Evolutionary conservation across 1,140 invertebrate species (phyloP), one percentile per base, ranked within the genome.

Genomic region (Oedothorax gibbosus): DNA sequence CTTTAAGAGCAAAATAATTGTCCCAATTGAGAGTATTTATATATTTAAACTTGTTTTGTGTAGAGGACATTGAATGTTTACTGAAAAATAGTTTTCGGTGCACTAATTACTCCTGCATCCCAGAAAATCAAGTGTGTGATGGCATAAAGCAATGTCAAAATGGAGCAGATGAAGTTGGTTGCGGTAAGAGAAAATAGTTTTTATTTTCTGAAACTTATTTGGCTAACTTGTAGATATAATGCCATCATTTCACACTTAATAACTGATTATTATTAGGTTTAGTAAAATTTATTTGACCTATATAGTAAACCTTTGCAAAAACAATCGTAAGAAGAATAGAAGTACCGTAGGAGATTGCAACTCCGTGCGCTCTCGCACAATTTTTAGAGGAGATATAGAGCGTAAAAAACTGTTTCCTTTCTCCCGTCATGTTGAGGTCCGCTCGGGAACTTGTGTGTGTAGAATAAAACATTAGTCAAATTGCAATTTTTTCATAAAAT

Each of bases 121-220:
- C 20, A 0, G 21, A 21, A 68, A 35, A 35, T 35, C 35, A 35
- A 35, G 35, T 35, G 35, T 35, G 35, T 35, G 35, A 35, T 35
- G 35, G 66, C 8, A 35, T 20, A 35, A 21, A 68, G 50, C 21
- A 68, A 11, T 68, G 66, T 8, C 11, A 35, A 68, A 68, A 68
- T 68, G 66, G 66, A 7, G n/a, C 35, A 4, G 66, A 68, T 68
- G 66, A 68, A 68, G 0, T 50, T 50, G 66, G 66, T 49, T 68
- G 66, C 11, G 66, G 66, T 68, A 68, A 9, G 66, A 68, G 50
- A 49, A 15, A 2, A 15, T 0, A 35, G 14, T 68, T 50, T 4
- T 12, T 1, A 0, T 66, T 14, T 18, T 18, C 14, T 62, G 18
- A 7, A 5, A 12, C 14, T 68, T 18, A 10, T 68, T 10, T 21